These are phyloP conservation scores for Diplazon laetatorius DNA, from an alignment of 2,888 invertebrate species.

Conservation along the genomic window DNA sequence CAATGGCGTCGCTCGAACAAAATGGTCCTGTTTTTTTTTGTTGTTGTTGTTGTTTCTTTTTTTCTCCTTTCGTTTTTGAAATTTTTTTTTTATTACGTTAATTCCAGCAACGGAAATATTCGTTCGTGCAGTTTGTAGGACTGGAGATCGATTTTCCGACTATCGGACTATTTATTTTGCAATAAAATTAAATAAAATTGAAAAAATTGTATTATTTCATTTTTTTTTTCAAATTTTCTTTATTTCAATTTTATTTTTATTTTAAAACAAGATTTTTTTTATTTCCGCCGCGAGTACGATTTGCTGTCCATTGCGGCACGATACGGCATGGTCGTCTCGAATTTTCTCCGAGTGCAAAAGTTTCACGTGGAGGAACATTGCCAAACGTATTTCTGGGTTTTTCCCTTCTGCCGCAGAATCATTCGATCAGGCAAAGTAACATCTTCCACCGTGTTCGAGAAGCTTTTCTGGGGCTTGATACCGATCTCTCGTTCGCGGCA, in stretches of 20 bases:
- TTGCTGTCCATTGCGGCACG: too few species aligned
- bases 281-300: too few species aligned
- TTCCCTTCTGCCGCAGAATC: constrained; percentile 32
- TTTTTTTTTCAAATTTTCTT: too few species aligned
- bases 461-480: constrained; percentile 32
- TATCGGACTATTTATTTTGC: neutral
- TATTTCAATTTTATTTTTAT: too few species aligned
- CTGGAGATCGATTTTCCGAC: neutral
- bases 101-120: neutral
- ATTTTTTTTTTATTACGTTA: neutral
- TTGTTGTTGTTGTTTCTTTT: too few species aligned
- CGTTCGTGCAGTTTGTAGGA: neutral
- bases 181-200: neutral
- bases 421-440: constrained; percentile 50
- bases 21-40: too few species aligned
- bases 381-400: constrained; percentile 48
- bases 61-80: neutral
- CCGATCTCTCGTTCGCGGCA: neutral
- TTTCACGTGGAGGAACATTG: constrained; percentile 19
- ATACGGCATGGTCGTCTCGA: neutral
- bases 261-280: too few species aligned
- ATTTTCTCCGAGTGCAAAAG: neutral
- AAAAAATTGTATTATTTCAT: too few species aligned
- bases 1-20: too few species aligned
- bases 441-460: constrained; percentile 2